Evolutionary conservation across 2,888 invertebrate species (phyloP).

Genomic region (Sepioteuthis lessoniana): DNA sequence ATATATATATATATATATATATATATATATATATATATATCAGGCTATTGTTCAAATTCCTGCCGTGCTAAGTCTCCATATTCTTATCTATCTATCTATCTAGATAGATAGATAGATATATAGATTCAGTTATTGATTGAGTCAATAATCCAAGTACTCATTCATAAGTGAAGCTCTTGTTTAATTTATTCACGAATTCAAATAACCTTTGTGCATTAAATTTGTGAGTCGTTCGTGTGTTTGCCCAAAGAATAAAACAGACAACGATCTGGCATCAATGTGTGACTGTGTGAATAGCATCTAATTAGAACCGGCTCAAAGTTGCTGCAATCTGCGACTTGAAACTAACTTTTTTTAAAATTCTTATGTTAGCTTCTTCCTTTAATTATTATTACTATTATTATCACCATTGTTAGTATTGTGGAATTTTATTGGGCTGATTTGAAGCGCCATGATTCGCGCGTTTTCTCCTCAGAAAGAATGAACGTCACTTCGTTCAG

Average conservation of each 20-base stretch:
- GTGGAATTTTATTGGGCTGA: neutral
- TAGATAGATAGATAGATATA: too few relatives aligned
- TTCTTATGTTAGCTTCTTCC: neutral
- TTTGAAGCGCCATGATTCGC: neutral
- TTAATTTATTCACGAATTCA: neutral
- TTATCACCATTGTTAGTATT: neutral
- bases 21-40: neutral
- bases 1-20: neutral
- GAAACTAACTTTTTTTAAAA: neutral
- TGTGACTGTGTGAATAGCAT: neutral
- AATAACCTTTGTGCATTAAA: conserved; percentile 33
- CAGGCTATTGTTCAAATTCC: too few relatives aligned
- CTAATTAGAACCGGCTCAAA: neutral
- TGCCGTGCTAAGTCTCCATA: too few relatives aligned
- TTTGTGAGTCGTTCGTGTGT: neutral
- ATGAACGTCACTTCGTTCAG: neutral
- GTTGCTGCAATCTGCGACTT: neutral
- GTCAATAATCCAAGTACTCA: neutral
- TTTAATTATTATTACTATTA: neutral
- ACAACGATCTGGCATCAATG: neutral
- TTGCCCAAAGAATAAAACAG: neutral
- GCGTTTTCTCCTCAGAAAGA: neutral
- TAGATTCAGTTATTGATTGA: too few relatives aligned
- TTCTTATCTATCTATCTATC: too few relatives aligned
- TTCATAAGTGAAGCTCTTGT: neutral